Conservation (phyloP, 2,113 vertebrate species). For the Leucoraja erinaceus region DNA sequence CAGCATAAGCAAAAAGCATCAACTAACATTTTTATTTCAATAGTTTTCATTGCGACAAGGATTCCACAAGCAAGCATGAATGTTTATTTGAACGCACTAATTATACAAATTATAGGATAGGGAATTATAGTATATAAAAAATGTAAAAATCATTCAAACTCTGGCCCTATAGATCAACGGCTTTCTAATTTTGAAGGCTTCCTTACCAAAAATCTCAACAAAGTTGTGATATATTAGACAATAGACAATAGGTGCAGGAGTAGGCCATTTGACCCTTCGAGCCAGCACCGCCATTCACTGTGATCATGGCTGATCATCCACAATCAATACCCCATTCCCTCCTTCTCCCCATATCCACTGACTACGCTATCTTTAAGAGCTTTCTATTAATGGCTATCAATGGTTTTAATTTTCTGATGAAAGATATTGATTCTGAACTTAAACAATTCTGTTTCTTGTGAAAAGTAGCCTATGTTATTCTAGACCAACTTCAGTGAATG, state of each 20-base stretch:
- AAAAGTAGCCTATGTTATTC: not conserved
- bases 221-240: not conserved
- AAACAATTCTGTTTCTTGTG: not conserved
- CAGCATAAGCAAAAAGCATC: not conserved
- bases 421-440: not conserved
- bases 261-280: no score
- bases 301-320: no score
- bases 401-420: not conserved
- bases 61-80: not conserved
- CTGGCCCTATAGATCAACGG: not conserved
- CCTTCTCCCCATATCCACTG: no score
- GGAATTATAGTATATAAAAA: not conserved
- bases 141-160: not conserved
- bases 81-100: not conserved
- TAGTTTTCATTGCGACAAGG: not conserved
- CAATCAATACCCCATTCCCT: no score
- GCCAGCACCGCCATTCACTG: no score
- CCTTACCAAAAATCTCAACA: not conserved
- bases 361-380: no score
- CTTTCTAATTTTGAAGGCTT: not conserved
- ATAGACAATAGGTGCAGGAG: no score
- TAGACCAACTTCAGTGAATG: not conserved
- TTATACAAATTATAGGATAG: not conserved
- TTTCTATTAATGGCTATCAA: no score
- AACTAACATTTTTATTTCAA: not conserved